Conservation (phyloP, 2,888 invertebrate genomes). For the Blastobasis adustella region DNA sequence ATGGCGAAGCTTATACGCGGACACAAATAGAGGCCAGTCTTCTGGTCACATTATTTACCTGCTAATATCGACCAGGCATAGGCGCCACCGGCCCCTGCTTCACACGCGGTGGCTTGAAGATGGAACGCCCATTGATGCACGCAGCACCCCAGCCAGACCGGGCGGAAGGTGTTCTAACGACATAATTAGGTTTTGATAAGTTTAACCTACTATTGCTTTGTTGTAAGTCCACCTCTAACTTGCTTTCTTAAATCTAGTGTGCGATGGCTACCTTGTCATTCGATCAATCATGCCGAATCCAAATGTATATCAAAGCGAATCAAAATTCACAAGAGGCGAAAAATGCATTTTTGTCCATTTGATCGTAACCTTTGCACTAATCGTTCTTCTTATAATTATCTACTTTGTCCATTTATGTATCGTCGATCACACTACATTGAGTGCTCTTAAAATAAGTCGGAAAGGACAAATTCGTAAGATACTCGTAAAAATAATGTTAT, state of each 20-base stretch:
- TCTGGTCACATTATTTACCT: too few relatives aligned
- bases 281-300: neutral
- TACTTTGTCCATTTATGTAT: conserved; percentile 39
- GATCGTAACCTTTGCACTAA: conserved; percentile 31
- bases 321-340: conserved; percentile 52
- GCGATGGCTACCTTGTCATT: neutral
- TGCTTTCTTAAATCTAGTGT: neutral
- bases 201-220: neutral
- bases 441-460: conserved; percentile 23
- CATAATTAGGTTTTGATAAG: neutral
- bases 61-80: too few relatives aligned
- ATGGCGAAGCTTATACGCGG: too few relatives aligned
- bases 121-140: too few relatives aligned
- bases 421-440: conserved; percentile 27
- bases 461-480: conserved; percentile 1
- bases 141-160: too few relatives aligned
- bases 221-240: neutral
- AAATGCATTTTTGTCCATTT: conserved; percentile 49
- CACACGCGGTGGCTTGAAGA: too few relatives aligned
- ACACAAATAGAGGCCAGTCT: too few relatives aligned
- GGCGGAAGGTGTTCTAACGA: neutral
- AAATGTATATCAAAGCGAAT: neutral
- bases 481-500: neutral
- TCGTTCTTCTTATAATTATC: conserved; percentile 27
- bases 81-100: too few relatives aligned